phyloP scores from a whole-genome alignment of 2,113 vertebrate species.

The Puffinus mauretanicus region DNA sequence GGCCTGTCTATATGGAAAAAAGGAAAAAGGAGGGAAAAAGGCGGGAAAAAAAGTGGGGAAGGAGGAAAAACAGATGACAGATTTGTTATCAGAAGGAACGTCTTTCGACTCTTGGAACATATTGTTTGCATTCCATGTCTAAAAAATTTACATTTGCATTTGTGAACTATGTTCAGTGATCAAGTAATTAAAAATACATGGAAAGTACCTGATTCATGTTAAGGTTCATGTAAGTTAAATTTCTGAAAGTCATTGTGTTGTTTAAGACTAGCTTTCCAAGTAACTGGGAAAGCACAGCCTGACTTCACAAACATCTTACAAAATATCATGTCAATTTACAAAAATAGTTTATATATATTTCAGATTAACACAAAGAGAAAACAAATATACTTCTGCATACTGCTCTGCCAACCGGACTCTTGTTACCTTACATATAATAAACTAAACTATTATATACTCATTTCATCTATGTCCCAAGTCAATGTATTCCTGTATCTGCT shows the following conservation, averaged over 20 bases:
- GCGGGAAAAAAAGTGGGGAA: fast-evolving
- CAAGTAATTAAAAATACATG: background rate
- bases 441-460: background rate
- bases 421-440: background rate
- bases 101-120: background rate
- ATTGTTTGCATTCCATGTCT: background rate
- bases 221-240: background rate
- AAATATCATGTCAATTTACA: background rate
- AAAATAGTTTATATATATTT: background rate
- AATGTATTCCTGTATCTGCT: background rate
- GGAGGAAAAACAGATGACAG: background rate
- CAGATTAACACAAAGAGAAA: background rate
- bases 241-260: background rate
- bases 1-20: background rate
- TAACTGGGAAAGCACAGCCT: background rate
- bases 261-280: background rate
- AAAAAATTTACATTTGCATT: background rate
- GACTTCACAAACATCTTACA: background rate
- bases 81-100: background rate
- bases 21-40: background rate
- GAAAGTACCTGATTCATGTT: background rate
- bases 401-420: background rate
- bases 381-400: background rate
- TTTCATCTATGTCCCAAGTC: background rate
- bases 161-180: background rate